Conservation (phyloP, 2,888 invertebrate genomes). For the Xanthia togata region DNA sequence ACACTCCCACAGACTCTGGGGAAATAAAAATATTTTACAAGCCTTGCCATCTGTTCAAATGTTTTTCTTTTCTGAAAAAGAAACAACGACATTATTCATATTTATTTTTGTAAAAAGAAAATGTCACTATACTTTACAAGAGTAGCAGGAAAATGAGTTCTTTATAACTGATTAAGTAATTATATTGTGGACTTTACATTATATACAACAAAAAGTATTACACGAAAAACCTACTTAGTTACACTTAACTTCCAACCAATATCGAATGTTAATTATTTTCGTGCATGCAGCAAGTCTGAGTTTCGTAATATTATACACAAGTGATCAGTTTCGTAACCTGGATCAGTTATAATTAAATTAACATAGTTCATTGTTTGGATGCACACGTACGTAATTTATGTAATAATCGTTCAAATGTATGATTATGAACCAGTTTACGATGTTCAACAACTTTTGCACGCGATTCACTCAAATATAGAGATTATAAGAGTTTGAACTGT, state of each 20-base stretch:
- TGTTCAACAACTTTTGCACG: constrained; percentile 30
- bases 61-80: background rate
- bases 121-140: background rate
- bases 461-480: constrained; percentile 13
- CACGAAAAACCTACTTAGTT: background rate
- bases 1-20: background rate
- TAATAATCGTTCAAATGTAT: constrained; percentile 31
- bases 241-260: background rate
- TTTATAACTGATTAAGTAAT: background rate
- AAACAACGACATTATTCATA: background rate
- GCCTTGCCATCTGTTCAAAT: background rate
- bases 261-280: constrained; percentile 39
- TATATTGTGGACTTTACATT: background rate
- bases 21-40: background rate
- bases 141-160: background rate
- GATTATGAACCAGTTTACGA: constrained; percentile 25
- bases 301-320: constrained; percentile 34
- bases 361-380: constrained; percentile 28
- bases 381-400: constrained; percentile 19
- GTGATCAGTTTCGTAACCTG: constrained; percentile 37
- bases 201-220: background rate
- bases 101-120: background rate
- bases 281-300: constrained; percentile 21
- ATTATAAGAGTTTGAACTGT: constrained; percentile 8
- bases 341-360: constrained; percentile 35